These are phyloP conservation scores for Cherax destructor DNA, from an alignment of 1,140 invertebrate species.

Conservation along the genomic window DNA sequence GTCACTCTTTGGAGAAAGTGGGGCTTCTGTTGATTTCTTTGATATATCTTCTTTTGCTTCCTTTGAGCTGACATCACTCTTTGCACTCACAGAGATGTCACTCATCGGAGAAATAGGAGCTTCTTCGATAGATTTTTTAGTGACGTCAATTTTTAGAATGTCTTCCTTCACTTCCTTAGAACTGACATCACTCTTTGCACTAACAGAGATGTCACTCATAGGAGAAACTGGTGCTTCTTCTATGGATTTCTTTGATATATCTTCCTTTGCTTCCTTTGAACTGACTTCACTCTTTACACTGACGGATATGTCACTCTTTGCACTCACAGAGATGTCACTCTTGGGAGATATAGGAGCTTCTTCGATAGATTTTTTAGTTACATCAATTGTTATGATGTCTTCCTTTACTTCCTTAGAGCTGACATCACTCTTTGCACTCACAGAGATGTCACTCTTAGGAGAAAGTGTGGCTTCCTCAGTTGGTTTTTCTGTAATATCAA, in stretches of 20 bases:
- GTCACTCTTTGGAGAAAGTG: slow-evolving; percentile 35
- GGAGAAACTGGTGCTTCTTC: slow-evolving; percentile 32
- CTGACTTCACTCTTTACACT: slow-evolving; percentile 48
- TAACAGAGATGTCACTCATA: slow-evolving; percentile 29
- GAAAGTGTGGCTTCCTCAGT: slow-evolving; percentile 20
- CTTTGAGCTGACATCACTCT: not conserved
- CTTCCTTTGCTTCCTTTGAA: slow-evolving; percentile 20
- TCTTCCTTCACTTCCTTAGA: slow-evolving; percentile 8
- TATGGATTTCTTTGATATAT: not conserved
- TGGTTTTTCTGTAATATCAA: not conserved
- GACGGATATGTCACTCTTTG: slow-evolving; percentile 11
- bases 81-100: slow-evolving; percentile 47
- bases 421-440: slow-evolving; percentile 7
- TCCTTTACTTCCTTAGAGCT: not conserved
- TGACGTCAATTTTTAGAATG: not conserved
- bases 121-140: slow-evolving; percentile 49
- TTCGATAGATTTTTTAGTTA: not conserved
- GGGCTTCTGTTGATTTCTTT: slow-evolving; percentile 3
- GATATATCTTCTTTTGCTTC: not conserved
- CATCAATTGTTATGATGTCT: not conserved
- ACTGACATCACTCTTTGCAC: slow-evolving; percentile 27
- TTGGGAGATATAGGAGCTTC: slow-evolving; percentile 6
- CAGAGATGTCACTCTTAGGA: slow-evolving; percentile 20
- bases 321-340: too few species aligned
- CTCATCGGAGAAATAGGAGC: slow-evolving; percentile 36